A percentile compares a stretch with the other conserved stretches of the same genome.
phyloP scores from a whole-genome alignment of 2,888 invertebrate genomes.

The Colletes collaris region DNA sequence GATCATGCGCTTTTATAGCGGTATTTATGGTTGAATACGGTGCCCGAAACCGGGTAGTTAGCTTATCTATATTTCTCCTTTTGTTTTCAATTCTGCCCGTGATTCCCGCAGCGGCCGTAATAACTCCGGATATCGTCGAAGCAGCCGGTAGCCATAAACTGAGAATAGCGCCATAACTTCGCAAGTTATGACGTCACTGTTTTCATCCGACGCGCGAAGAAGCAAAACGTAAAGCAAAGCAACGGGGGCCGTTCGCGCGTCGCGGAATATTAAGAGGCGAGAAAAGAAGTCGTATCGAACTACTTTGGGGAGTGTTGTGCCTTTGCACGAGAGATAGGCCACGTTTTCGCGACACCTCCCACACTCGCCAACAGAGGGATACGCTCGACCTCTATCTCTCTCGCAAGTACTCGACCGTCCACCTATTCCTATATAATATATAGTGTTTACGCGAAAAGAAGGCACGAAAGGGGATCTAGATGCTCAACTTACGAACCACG shows the following conservation, averaged over 20 bases:
- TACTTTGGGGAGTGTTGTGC: not conserved
- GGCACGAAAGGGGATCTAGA: too few relatives aligned
- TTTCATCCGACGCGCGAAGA: slow-evolving; percentile 29
- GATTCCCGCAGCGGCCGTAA: slow-evolving; percentile 48
- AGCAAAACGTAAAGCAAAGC: slow-evolving; percentile 13
- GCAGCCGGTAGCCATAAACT: slow-evolving; percentile 62
- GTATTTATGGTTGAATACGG: slow-evolving; percentile 21
- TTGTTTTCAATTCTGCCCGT: slow-evolving; percentile 56
- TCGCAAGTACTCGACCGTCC: too few relatives aligned
- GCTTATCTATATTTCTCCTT: slow-evolving; percentile 45
- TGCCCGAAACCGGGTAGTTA: not conserved
- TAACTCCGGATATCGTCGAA: slow-evolving; percentile 54
- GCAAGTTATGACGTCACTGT: slow-evolving; percentile 61
- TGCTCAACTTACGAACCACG: too few relatives aligned
- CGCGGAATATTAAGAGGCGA: not conserved
- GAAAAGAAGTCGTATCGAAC: not conserved
- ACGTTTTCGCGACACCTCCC: not conserved
- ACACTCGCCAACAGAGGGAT: too few relatives aligned
- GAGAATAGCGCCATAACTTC: slow-evolving; percentile 60
- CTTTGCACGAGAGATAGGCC: not conserved
- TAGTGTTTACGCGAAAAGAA: too few relatives aligned
- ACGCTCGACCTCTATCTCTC: too few relatives aligned
- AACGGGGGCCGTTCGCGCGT: not conserved
- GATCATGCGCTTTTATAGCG: slow-evolving; percentile 28
- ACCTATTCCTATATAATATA: too few relatives aligned